These are phyloP conservation scores for Acleris literana DNA, from an alignment of 2,888 invertebrate species.

Conservation along the genomic window DNA sequence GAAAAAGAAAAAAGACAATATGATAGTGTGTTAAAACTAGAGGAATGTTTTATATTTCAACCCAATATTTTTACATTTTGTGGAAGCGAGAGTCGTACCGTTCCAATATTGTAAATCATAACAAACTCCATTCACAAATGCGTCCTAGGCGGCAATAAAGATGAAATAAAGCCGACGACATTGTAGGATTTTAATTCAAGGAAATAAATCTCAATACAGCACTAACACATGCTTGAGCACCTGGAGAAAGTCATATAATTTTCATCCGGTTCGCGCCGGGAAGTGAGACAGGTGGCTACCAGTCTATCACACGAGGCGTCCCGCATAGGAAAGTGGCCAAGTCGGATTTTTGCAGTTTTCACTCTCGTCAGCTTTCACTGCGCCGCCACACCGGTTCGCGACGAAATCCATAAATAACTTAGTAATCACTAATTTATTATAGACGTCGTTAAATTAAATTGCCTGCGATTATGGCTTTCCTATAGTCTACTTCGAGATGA, in stretches of 20 bases:
- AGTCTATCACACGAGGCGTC: constrained; percentile 54
- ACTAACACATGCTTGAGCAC: constrained; percentile 40
- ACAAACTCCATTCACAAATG: constrained; percentile 9
- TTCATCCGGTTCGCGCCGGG: constrained; percentile 30
- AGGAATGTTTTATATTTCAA: too few species aligned
- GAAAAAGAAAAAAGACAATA: too few species aligned
- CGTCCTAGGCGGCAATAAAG: constrained; percentile 22
- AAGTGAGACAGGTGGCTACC: constrained; percentile 48
- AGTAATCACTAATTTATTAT: constrained; percentile 30
- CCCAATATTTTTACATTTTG: too few species aligned
- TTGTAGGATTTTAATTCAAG: constrained; percentile 15
- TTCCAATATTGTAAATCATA: background rate
- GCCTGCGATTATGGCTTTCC: constrained; percentile 27
- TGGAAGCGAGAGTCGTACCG: too few species aligned
- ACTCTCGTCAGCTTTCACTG: constrained; percentile 67
- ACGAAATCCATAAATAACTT: constrained; percentile 27
- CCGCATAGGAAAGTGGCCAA: constrained; percentile 66
- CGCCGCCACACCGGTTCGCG: constrained; percentile 34
- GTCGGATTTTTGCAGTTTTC: constrained; percentile 70
- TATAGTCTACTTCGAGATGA: constrained; percentile 26
- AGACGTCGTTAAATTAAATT: constrained; percentile 32
- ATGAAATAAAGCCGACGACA: constrained; percentile 21
- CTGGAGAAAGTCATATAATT: constrained; percentile 35
- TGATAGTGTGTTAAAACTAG: too few species aligned
- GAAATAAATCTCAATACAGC: constrained; percentile 30